A percentile compares a stretch with the other conserved stretches of the same genome.
Conservation (phyloP, 2,113 vertebrate genomes). For the Seriola rivoliana region DNA sequence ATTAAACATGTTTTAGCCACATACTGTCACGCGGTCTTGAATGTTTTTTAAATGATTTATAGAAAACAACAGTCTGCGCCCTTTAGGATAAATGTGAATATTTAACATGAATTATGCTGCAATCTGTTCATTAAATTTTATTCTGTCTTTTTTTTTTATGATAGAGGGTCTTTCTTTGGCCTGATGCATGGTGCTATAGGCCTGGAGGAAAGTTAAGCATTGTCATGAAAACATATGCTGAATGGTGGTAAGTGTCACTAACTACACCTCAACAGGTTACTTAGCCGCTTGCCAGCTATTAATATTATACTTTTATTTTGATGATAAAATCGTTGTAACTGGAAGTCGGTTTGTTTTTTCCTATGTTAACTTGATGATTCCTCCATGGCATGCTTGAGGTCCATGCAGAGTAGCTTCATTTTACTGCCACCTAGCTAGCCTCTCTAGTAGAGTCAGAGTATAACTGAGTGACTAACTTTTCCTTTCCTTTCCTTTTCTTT, state of each 20-base stretch:
- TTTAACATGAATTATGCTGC: too few species aligned
- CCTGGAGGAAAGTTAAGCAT: too few species aligned
- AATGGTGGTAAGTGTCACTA: background rate
- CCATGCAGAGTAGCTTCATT: background rate
- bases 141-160: too few species aligned
- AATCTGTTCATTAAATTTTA: too few species aligned
- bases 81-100: too few species aligned
- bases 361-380: background rate
- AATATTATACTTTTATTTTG: slow-evolving; percentile 15
- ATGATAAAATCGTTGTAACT: background rate
- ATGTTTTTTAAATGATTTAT: too few species aligned
- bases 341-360: background rate
- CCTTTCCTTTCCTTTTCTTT: background rate
- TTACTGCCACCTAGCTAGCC: slow-evolving; percentile 52
- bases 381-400: background rate
- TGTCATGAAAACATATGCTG: background rate
- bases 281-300: background rate
- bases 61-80: too few species aligned
- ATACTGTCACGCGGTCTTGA: too few species aligned
- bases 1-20: too few species aligned
- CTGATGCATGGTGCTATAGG: too few species aligned
- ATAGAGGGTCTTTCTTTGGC: too few species aligned
- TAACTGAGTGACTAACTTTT: background rate
- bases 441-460: too few species aligned
- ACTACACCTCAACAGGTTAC: background rate